phyloP scores from a whole-genome alignment of 1,140 invertebrate species.

The Meloidogyne floridensis region DNA sequence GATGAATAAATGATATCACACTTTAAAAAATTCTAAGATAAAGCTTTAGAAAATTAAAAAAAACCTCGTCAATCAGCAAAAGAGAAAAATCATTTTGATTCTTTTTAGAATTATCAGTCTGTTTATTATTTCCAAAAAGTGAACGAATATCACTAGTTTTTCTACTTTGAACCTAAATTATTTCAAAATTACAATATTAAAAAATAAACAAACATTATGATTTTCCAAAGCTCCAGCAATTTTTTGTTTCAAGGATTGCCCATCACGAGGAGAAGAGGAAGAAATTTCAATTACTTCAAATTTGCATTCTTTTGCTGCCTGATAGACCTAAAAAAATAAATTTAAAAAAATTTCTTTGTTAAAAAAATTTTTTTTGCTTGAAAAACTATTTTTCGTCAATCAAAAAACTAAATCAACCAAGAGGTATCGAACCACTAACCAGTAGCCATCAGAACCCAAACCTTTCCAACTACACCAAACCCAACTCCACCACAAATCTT shows the following conservation, averaged over 20 bases:
- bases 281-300: conserved; percentile 29
- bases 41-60: background rate
- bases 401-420: too few relatives aligned
- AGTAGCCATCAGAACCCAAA: too few relatives aligned
- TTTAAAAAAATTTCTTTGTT: background rate
- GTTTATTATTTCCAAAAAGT: background rate
- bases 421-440: too few relatives aligned
- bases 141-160: background rate
- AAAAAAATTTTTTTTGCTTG: background rate
- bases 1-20: conserved; percentile 21
- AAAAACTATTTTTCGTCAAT: too few relatives aligned
- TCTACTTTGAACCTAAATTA: background rate
- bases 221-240: conserved; percentile 13
- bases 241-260: conserved; percentile 14
- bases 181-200: background rate
- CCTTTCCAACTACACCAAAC: too few relatives aligned
- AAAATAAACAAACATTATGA: conserved; percentile 16
- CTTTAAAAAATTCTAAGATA: background rate
- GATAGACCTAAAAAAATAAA: conserved; percentile 25
- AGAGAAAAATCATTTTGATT: conserved; percentile 15
- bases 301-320: conserved; percentile 8
- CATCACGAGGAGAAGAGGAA: conserved; percentile 12
- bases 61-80: conserved; percentile 26
- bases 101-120: background rate
- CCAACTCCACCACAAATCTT: background rate